Evolutionary conservation across 2,113 vertebrate genomes (phyloP), one percentile per base, ranked within the genome.

Genomic region (Laterallus jamaicensis): DNA sequence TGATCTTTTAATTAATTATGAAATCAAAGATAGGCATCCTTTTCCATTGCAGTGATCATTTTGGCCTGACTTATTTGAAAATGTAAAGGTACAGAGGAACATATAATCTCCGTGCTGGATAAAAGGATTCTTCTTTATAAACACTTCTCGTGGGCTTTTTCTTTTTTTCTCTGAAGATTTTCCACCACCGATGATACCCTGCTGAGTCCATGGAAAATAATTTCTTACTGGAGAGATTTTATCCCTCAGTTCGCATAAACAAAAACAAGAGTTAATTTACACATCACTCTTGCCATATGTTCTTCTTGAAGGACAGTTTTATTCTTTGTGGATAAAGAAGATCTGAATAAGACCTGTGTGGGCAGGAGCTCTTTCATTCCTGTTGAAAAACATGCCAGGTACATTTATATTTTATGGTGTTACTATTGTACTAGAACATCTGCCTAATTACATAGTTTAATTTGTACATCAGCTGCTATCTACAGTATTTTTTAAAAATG

Each of bases 1-100:
- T 94, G 93, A 97, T 92, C 70, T 95, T 96, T 92, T 85, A 96
- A 92, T 96, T 97, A 96, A 96, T 95, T 90, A 80, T 28, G 74
- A 83, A 97, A 87, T 83, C 55, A 94, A 94, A 94, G 49, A 64
- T 64, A 92, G 18, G 5, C 15, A 32, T 91, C 54, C 17, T 93
- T 81, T 94, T 76, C 44, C 28, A 54, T n/a, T 76, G 32, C 62
- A 88, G 63, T 55, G 29, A 37, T 88, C 71, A 90, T 75, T 93
- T 87, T 62, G 40, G 76, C 25, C 4, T 74, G 40, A n/a, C 17
- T 17, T 74, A 69, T 92, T 59, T 59, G 15, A 90, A 89, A 37
- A 31, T 35, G 1, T 18, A 55, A 74, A 49, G 8, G 11, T 42
- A 17, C 2, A 67, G 11, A 2, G 11, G 12, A 88, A 66, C 14